Base-by-base conservation (phyloP, 2,113 vertebrate species). In the Rhinopomastus cyanomelas region DNA sequence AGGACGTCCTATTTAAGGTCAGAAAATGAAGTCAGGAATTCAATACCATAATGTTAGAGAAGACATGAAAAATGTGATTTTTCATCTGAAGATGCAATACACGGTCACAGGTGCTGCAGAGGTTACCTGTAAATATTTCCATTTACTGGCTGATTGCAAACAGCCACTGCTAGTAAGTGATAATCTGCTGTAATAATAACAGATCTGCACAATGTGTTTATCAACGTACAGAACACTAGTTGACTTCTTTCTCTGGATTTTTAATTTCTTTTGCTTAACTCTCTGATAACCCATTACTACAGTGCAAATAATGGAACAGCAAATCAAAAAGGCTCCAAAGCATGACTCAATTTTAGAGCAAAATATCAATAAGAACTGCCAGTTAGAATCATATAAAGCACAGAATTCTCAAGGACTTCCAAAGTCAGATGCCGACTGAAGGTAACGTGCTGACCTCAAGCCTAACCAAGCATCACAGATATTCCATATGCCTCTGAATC, bases 11-110 rank as follows among this genome's bases (percentile, higher is more conserved):
- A 75, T 77, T 94, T 93, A 91, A 88, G 85, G 79, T 85, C 85
- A 96, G n/a, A 72, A 49, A 79, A 68, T 85, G 30, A 81, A 88
- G 76, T 75, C 29, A 76, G 59, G 79, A 81, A 86, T 59, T 66
- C 73, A 88, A 88, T 56, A 48, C 8, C 21, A 34, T 2, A 37
- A 81, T 60, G 14, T 12, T 77, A 69, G 16, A 59, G 29, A 60
- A 32, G n/a, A 72, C 46, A 85, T 64, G 65, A 76, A 85, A 94
- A 95, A 62, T 25, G 15, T 57, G 67, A 55, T 37, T 86, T 75
- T 81, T 59, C 11, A 3, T 74, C 61, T 87, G 72, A 74, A 85
- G 13, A 80, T 57, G 36, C 32, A 76, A 52, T 14, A 29, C 75
- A 21, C 23, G 48, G 48, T 85, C 83, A 83, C 36, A 65, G 37